phyloP scores from a whole-genome alignment of 2,888 invertebrate genomes.

The Dryobotodes eremita region DNA sequence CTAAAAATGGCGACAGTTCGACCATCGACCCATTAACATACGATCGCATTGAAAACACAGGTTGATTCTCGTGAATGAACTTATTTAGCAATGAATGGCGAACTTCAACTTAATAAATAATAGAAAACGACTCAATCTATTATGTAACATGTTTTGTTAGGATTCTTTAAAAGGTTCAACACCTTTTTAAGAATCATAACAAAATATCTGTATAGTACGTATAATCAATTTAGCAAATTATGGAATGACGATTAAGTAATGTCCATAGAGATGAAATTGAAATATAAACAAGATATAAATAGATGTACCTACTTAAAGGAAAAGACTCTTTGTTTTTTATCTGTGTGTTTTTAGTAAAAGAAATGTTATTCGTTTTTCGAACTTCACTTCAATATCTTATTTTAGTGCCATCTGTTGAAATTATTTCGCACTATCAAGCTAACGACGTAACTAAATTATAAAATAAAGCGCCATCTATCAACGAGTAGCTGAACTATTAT shows the following conservation, averaged over 20 bases:
- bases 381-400: not conserved
- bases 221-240: not conserved
- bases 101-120: slow-evolving; percentile 36
- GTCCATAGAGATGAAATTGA: not conserved
- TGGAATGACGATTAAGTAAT: not conserved
- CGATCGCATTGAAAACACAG: slow-evolving; percentile 34
- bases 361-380: not conserved
- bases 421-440: not conserved
- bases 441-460: not conserved
- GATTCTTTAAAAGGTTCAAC: not conserved
- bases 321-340: too few species aligned
- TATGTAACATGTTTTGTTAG: slow-evolving; percentile 10
- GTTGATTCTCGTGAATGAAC: slow-evolving; percentile 54
- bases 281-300: too few species aligned
- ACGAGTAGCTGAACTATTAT: slow-evolving; percentile 39
- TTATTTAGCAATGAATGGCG: slow-evolving; percentile 46
- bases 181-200: not conserved
- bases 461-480: slow-evolving; percentile 64
- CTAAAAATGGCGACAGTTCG: slow-evolving; percentile 51
- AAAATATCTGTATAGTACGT: not conserved
- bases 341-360: not conserved
- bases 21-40: slow-evolving; percentile 57
- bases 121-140: not conserved
- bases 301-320: not conserved
- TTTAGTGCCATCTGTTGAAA: slow-evolving; percentile 49